Percentiles rank a stretch among this genome's conserved stretches.
phyloP scores from a whole-genome alignment of 2,888 invertebrate species.

The Notodonta ziczac region DNA sequence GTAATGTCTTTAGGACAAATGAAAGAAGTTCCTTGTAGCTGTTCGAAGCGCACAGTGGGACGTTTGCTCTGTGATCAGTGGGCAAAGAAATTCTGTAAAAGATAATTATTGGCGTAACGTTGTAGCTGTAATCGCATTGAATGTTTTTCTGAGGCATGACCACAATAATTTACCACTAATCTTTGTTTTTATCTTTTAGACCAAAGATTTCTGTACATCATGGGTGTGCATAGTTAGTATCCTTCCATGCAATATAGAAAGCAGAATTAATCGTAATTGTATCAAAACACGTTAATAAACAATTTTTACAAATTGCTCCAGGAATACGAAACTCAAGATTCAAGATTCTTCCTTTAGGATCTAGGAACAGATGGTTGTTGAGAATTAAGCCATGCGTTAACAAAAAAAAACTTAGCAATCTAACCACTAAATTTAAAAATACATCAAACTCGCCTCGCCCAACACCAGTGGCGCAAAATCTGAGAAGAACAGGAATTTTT shows the following conservation, averaged over 20 bases:
- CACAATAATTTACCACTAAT: conserved; percentile 32
- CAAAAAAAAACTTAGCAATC: too few relatives aligned
- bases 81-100: conserved; percentile 47
- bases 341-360: too few relatives aligned
- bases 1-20: conserved; percentile 62
- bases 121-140: conserved; percentile 42
- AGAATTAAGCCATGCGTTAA: too few relatives aligned
- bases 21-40: conserved; percentile 34
- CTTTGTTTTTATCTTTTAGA: conserved; percentile 24
- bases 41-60: conserved; percentile 54
- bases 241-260: too few relatives aligned
- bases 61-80: conserved; percentile 48
- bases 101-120: conserved; percentile 56
- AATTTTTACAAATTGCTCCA: too few relatives aligned
- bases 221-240: background rate
- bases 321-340: too few relatives aligned
- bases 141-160: conserved; percentile 26
- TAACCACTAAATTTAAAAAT: background rate
- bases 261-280: background rate
- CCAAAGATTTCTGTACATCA: conserved; percentile 7
- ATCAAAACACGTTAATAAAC: too few relatives aligned
- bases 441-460: background rate
- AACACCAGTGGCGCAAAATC: conserved; percentile 12
- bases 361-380: too few relatives aligned
- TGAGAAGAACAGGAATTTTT: conserved; percentile 13